Evolutionary conservation across 2,797 vertebrate genomes (phyloP).

Genomic region (Dicrostonyx torquatus): DNA sequence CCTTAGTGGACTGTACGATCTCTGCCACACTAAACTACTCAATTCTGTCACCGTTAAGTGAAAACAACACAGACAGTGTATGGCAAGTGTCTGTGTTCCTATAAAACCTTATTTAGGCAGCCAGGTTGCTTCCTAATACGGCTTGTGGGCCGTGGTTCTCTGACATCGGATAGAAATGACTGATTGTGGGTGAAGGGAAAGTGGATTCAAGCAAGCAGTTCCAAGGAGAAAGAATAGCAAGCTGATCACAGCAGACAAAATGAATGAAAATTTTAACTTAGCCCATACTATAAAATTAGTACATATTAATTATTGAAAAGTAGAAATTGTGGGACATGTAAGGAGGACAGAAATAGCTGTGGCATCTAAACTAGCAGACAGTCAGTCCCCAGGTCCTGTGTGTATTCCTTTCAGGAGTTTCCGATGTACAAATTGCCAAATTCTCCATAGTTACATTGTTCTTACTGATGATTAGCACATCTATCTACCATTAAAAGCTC

Average conservation of each 20-base stretch:
- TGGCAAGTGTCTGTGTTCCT: neutral
- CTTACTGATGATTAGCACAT: conserved; percentile 7
- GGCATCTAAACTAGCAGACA: neutral
- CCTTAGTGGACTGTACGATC: neutral
- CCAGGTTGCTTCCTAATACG: neutral
- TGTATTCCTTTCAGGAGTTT: conserved; percentile 28
- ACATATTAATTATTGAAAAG: neutral
- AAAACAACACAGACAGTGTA: neutral
- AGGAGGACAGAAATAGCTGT: neutral
- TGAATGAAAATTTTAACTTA: neutral
- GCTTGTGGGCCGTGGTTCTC: neutral
- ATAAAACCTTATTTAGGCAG: conserved; percentile 43
- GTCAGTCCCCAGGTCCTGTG: neutral
- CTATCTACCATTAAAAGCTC: neutral
- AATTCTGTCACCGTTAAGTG: neutral
- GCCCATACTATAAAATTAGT: conserved; percentile 7
- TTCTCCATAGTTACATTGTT: conserved; percentile 8
- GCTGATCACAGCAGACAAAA: neutral
- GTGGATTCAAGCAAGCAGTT: neutral
- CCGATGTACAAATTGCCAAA: neutral
- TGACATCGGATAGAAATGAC: neutral
- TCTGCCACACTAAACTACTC: neutral
- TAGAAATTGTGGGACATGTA: neutral
- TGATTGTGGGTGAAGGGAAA: neutral
- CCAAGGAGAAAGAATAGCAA: neutral